These are phyloP conservation scores for Myotis planiceps DNA, from an alignment of 2,797 vertebrate genomes.

Conservation along the genomic window DNA sequence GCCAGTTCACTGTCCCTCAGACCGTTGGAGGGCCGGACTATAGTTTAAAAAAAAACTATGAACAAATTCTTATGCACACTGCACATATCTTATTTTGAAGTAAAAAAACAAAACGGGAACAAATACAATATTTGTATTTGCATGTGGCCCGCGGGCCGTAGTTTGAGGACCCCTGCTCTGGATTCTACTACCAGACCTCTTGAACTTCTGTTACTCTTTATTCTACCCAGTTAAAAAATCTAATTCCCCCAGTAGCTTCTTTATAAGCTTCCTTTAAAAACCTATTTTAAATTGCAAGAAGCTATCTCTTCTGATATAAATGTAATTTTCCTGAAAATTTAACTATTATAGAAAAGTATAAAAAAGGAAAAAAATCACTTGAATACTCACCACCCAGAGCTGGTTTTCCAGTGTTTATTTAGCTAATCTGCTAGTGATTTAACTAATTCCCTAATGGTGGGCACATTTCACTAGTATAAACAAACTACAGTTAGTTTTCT, in stretches of 20 bases:
- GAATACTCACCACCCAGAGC: neutral
- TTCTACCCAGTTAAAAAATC: neutral
- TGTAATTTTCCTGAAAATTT: constrained; percentile 5
- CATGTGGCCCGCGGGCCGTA: too few species aligned
- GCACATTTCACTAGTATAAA: constrained; percentile 8
- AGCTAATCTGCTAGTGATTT: neutral
- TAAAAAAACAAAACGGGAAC: too few species aligned
- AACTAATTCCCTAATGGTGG: neutral
- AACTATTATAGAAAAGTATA: constrained; percentile 9
- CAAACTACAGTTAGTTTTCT: constrained; percentile 23
- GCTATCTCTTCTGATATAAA: constrained; percentile 37
- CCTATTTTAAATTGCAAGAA: neutral
- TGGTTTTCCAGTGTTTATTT: neutral
- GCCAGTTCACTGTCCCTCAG: too few species aligned
- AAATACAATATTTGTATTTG: too few species aligned
- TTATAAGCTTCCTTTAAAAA: neutral
- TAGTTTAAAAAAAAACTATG: too few species aligned
- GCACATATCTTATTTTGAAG: too few species aligned
- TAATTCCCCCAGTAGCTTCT: neutral
- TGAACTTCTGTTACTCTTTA: neutral
- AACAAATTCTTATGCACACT: too few species aligned
- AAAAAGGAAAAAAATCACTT: constrained; percentile 25
- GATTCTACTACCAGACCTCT: neutral
- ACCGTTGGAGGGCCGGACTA: too few species aligned
- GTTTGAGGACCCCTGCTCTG: too few species aligned